Conservation (phyloP, 2,113 vertebrate species). For the Anhinga rufa region DNA sequence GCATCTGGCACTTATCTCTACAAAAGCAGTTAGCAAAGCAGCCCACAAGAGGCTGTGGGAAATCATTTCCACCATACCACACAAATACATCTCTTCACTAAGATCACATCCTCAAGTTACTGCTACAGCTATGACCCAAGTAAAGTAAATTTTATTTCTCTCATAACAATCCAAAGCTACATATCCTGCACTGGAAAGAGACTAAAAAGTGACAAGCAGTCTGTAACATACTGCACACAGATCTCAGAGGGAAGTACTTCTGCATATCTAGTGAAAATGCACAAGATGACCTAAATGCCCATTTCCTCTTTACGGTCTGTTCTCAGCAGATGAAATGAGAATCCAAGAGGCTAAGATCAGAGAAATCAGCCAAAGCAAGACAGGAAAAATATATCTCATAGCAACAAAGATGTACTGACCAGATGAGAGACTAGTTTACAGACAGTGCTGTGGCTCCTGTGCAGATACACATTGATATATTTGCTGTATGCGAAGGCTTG, state of each 20-base stretch:
- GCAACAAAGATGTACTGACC: neutral
- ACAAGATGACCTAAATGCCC: neutral
- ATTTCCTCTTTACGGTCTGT: neutral
- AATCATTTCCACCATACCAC: neutral
- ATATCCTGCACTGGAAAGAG: neutral
- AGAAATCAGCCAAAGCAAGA: neutral
- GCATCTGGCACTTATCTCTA: neutral
- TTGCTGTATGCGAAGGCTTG: neutral
- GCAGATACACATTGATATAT: rapidly evolving
- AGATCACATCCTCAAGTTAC: neutral
- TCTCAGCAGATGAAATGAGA: neutral
- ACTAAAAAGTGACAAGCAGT: neutral
- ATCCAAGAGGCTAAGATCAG: neutral
- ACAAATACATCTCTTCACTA: neutral
- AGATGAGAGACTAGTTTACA: neutral
- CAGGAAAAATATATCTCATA: neutral
- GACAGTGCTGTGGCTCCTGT: neutral
- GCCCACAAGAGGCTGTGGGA: neutral
- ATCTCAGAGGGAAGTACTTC: neutral
- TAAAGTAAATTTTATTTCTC: neutral
- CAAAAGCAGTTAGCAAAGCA: neutral
- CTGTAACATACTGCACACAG: neutral
- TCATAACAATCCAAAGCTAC: neutral
- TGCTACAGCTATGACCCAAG: neutral
- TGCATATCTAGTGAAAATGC: neutral